These are phyloP conservation scores for Pemphredon lugubris DNA, from an alignment of 2,888 invertebrate species.

Conservation along the genomic window DNA sequence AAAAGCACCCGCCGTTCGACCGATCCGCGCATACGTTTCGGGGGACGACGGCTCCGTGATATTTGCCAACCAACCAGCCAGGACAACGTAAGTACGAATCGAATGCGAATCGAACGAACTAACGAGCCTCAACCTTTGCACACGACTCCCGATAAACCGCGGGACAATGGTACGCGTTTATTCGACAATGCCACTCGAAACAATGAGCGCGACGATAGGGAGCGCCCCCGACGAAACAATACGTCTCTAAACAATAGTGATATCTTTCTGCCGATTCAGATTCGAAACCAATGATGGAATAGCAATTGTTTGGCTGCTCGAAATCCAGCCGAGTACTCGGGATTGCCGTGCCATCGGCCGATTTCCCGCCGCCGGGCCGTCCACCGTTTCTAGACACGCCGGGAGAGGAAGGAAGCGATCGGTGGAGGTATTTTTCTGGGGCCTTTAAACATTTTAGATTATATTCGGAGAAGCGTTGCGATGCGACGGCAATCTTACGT, in stretches of 20 bases:
- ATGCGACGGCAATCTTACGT: too few relatives aligned
- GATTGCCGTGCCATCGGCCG: too few relatives aligned
- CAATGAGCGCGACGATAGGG: conserved; percentile 68
- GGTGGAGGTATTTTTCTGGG: too few relatives aligned
- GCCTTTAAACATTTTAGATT: too few relatives aligned
- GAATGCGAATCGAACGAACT: conserved; percentile 48
- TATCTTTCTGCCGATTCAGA: conserved; percentile 73
- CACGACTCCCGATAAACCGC: conserved; percentile 61
- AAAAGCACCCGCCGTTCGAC: too few relatives aligned
- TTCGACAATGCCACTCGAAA: conserved; percentile 75
- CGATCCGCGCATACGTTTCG: too few relatives aligned
- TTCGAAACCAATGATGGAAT: conserved; percentile 72
- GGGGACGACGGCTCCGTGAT: background rate
- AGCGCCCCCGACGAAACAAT: conserved; percentile 63
- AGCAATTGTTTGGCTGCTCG: conserved; percentile 65
- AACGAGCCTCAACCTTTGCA: conserved; percentile 61
- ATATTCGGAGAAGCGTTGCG: too few relatives aligned
- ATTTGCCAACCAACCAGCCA: conserved; percentile 10
- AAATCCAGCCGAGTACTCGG: too few relatives aligned
- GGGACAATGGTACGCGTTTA: conserved; percentile 73
- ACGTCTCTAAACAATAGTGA: conserved; percentile 72
- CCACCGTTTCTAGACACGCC: too few relatives aligned
- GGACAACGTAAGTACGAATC: conserved; percentile 46
- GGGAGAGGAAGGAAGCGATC: too few relatives aligned
- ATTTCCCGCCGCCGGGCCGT: too few relatives aligned